Base-by-base conservation (phyloP, 2,888 invertebrate species). In the Formica aserva region DNA sequence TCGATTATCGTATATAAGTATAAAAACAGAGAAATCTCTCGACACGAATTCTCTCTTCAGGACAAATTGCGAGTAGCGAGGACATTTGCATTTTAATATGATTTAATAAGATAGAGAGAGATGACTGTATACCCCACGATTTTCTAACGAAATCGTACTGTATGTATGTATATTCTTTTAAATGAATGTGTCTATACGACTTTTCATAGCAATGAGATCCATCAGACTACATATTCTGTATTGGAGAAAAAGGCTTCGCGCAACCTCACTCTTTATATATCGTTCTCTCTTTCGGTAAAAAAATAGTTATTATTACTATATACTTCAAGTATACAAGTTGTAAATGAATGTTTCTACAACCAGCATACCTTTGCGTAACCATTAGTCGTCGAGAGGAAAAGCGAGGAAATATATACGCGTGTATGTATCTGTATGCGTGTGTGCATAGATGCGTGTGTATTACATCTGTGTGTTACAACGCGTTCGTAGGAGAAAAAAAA, bases 191-290 rank as follows among this genome's bases (percentile, higher is more conserved):
- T 60, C 67, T 55, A 18, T 38, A 57, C 72, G 57, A 18, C 22
- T 35, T 22, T 55, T 32, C 26, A 71, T 32, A 72, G 78, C 78
- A 78, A 71, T 45, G 78, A 78, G 78, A 67, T 77, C 55, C 69
- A 77, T 67, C 77, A 15, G 77, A 71, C n/a, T 72, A 41, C 41
- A 41, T 41, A 60, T 41, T 60, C 78, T 32, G 71, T 71, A 57
- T 60, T 71, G 18, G 60, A 45, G 57, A 60, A 67, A 72, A 80
- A 80, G 72, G 78, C 78, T 80, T 80, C 78, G 78, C 69, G 69
- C 78, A 80, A 80, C 72, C 78, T 80, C 78, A 80, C 78, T 80
- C 78, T 80, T 80, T 80, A 80, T 80, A 80, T 80, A 80, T 80
- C 60, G 78, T 80, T 80, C 78, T 80, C 66, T 66, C 78, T 80